Percentiles rank a stretch among this genome's conserved stretches.
phyloP scores from a whole-genome alignment of 2,888 invertebrate genomes.

The Aplocera efformata region DNA sequence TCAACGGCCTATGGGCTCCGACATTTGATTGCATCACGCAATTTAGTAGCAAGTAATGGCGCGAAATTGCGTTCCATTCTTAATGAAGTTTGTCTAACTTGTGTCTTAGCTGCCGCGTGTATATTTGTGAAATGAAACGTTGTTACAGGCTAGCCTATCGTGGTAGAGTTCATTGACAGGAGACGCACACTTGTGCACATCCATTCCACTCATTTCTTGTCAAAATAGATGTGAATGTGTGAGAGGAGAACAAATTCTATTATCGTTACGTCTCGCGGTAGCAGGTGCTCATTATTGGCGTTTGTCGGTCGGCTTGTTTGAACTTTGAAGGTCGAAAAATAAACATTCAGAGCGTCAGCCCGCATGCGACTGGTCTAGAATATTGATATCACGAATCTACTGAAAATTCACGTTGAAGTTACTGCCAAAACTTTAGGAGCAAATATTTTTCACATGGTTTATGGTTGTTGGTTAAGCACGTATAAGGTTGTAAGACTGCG shows the following conservation, averaged over 20 bases:
- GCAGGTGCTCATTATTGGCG: conserved; percentile 71
- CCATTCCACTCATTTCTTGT: too few species aligned
- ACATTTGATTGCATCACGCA: conserved; percentile 40
- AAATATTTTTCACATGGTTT: conserved; percentile 1
- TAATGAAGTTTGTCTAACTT: conserved; percentile 47
- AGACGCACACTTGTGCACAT: conserved; percentile 1
- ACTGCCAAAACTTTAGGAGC: too few species aligned
- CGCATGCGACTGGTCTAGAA: conserved; percentile 12
- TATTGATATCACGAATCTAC: conserved; percentile 3
- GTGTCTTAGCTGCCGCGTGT: conserved; percentile 47
- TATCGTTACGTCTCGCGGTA: conserved; percentile 63
- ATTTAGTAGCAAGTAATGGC: conserved; percentile 36
- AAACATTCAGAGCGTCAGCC: conserved; percentile 39
- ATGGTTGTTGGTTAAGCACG: too few species aligned
- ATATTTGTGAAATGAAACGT: conserved; percentile 36
- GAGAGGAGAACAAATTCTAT: conserved; percentile 45
- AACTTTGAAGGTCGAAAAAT: conserved; percentile 77
- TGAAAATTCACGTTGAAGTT: too few species aligned
- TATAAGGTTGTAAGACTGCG: too few species aligned
- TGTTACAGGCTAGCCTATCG: conserved; percentile 37
- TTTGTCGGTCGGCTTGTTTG: conserved; percentile 59
- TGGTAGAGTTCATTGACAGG: conserved; percentile 70
- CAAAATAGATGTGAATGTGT: conserved; percentile 24
- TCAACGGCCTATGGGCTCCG: conserved; percentile 40
- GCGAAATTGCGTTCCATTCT: conserved; percentile 43